Base-by-base conservation (phyloP, 2,113 vertebrate species). In the Prunella himalayana region DNA sequence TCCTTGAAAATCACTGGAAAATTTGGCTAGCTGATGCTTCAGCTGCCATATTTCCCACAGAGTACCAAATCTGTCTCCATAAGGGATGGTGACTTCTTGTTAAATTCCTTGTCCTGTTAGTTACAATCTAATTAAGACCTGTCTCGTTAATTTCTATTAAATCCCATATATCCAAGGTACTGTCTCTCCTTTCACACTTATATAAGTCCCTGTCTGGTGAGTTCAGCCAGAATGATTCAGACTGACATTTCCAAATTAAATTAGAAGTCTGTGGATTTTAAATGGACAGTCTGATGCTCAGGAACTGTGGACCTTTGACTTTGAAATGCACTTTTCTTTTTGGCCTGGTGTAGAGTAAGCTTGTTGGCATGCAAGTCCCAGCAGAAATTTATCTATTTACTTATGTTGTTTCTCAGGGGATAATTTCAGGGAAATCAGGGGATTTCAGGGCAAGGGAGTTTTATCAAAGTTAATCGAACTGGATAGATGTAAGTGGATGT, bases 181-280 rank as follows among this genome's bases (percentile, higher is more conserved):
- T 2, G 2, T 56, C 60, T 88, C 42, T 91, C 31, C 44, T 50
- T 85, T 90, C 64, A 56, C 42, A 21, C 78, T 94, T 91, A 61
- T 22, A 1, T 69, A 80, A 91, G 53, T 68, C 57, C 31, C 44
- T 65, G 39, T 31, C 82, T 69, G 47, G 81, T 11, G 2, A 92
- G 30, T 93, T 94, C 81, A 88, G 78, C 24, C 82, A 54, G 75
- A 84, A 75, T 90, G 75, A 94, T 88, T 94, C 78, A 97, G 77
- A 86, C 47, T 50, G 60, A 85, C 95, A 91, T 91, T 84, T 76
- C 44, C 21, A 6, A 88, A 88, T 92, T 92, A 47, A 75, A 54
- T 70, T 73, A 76, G 51, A 71, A 68, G 44, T 86, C 81, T 56
- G 56, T 66, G 41, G 51, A 81, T 79, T 91, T 94, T 78, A 95